phyloP scores from a whole-genome alignment of 1,140 invertebrate species.

The Delia radicum region DNA sequence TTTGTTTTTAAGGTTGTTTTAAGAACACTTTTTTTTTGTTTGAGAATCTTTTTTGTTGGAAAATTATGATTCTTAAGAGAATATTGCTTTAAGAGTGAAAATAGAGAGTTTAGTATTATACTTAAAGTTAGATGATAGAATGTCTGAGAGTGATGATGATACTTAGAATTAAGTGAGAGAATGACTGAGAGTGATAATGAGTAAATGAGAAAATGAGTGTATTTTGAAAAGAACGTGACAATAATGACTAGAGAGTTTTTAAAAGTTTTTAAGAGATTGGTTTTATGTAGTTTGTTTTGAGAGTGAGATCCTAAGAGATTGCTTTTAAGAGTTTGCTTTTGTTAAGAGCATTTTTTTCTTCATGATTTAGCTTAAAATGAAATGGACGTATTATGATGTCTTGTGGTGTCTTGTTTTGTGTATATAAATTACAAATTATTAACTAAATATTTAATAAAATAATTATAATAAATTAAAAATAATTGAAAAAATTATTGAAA shows the following conservation, averaged over 20 bases:
- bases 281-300: neutral
- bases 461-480: neutral
- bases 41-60: neutral
- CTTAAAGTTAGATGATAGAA: neutral
- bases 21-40: constrained; percentile 2
- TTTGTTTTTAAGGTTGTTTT: constrained; percentile 31
- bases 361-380: constrained; percentile 6
- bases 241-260: neutral
- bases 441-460: constrained; percentile 21
- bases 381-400: constrained; percentile 14
- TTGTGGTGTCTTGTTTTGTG: no score
- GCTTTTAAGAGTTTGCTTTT: neutral
- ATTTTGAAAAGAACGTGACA: neutral
- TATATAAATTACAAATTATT: constrained; percentile 2
- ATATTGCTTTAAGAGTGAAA: neutral
- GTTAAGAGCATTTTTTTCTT: neutral
- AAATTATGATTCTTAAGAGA: neutral
- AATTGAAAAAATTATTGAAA: neutral
- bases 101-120: neutral
- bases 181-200: neutral
- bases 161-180: neutral
- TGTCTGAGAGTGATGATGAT: neutral
- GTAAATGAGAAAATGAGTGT: neutral
- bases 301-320: neutral
- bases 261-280: neutral